Evolutionary conservation across 2,888 invertebrate species (phyloP).

Genomic region (Harmothoe impar): DNA sequence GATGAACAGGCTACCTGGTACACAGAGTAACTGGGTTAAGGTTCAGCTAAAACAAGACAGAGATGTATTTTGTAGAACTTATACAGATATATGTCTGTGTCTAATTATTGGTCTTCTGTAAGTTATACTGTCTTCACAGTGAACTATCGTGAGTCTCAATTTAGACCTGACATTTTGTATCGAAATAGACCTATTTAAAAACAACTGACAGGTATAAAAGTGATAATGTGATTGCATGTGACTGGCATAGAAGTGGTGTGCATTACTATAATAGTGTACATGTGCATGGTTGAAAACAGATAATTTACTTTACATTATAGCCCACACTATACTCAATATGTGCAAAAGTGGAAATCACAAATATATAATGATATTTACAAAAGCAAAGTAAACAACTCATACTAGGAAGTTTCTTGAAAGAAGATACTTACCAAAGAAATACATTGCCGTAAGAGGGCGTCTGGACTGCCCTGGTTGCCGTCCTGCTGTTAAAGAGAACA

Average conservation of each 20-base stretch:
- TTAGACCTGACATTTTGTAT: too few species aligned
- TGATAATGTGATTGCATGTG: too few species aligned
- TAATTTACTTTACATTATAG: background rate
- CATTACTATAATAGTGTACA: too few species aligned
- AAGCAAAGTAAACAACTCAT: constrained; percentile 5
- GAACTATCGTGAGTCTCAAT: too few species aligned
- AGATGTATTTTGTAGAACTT: background rate
- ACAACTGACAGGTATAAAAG: too few species aligned
- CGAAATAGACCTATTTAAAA: too few species aligned
- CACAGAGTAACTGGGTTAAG: background rate
- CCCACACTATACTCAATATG: background rate
- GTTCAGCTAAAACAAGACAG: background rate
- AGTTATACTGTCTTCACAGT: too few species aligned
- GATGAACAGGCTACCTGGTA: constrained; percentile 1
- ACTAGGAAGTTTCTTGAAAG: background rate
- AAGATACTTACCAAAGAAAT: constrained; percentile 69
- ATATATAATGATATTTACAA: background rate
- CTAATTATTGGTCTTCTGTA: too few species aligned
- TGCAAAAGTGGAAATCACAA: background rate
- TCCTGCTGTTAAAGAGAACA: constrained; percentile 37
- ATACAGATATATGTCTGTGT: background rate
- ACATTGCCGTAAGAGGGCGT: constrained; percentile 68
- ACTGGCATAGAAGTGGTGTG: too few species aligned
- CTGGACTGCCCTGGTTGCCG: constrained; percentile 30
- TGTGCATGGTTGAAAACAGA: too few species aligned